Percentiles rank a stretch among this genome's conserved stretches.
Evolutionary conservation across 1,140 invertebrate species (phyloP).

Genomic region (Hyposmocoma kahamanoa): DNA sequence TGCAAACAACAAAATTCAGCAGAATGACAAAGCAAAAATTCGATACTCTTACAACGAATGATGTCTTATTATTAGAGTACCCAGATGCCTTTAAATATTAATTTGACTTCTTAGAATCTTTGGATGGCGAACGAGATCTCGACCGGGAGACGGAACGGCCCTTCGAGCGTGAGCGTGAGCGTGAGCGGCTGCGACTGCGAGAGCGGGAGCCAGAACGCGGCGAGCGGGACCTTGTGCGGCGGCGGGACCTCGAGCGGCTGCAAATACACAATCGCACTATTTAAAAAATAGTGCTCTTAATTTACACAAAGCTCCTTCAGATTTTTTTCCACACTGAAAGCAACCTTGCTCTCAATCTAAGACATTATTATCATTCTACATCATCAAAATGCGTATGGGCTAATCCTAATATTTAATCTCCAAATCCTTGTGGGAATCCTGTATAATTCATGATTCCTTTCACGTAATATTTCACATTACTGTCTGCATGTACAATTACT

Average conservation of each 20-base stretch:
- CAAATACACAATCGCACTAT: too few species aligned
- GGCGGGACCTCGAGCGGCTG: conserved; percentile 53
- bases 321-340: too few species aligned
- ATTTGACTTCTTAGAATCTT: conserved; percentile 66
- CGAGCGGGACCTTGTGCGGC: conserved; percentile 55
- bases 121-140: conserved; percentile 60
- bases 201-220: conserved; percentile 57
- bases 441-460: too few species aligned
- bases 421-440: too few species aligned
- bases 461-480: too few species aligned
- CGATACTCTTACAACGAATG: not conserved
- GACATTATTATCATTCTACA: too few species aligned
- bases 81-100: conserved; percentile 15
- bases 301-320: too few species aligned
- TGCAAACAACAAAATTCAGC: not conserved
- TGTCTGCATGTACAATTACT: too few species aligned
- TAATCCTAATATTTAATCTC: too few species aligned
- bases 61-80: not conserved
- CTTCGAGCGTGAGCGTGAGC: conserved; percentile 62
- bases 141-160: conserved; percentile 59
- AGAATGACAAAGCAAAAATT: not conserved
- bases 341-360: too few species aligned
- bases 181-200: conserved; percentile 52
- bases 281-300: too few species aligned
- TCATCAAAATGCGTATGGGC: too few species aligned